Evolutionary conservation across 2,797 vertebrate species (phyloP).

Genomic region (Craterocephalus amniculus): DNA sequence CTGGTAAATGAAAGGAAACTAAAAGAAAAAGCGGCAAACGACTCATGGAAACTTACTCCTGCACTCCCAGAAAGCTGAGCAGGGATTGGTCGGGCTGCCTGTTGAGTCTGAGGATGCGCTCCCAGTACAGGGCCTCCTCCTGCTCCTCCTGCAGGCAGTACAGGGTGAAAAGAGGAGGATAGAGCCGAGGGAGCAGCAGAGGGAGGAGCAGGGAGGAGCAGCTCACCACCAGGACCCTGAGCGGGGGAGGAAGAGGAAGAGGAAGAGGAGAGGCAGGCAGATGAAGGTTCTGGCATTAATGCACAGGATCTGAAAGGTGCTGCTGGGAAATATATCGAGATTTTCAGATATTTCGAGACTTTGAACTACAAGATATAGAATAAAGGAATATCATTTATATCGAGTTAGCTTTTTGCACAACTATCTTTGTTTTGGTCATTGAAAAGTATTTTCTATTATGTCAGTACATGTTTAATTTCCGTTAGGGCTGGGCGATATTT

Average conservation of each 20-base stretch:
- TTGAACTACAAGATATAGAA: no score
- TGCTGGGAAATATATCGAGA: no score
- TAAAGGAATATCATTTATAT: no score
- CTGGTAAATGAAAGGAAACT: background rate
- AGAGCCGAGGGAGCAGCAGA: slow-evolving; percentile 93
- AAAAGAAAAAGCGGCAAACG: no score
- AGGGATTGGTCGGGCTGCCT: slow-evolving; percentile 93
- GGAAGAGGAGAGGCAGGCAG: slow-evolving; percentile 51
- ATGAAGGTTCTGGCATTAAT: background rate
- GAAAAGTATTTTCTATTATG: no score
- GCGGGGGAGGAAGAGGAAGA: slow-evolving; percentile 85
- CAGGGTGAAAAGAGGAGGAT: slow-evolving; percentile 95
- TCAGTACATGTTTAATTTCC: no score
- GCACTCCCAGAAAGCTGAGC: slow-evolving; percentile 92
- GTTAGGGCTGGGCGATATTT: no score
- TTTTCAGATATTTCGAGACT: no score
- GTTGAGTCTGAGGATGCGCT: slow-evolving; percentile 92
- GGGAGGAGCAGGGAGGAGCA: slow-evolving; percentile 92
- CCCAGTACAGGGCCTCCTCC: slow-evolving; percentile 93
- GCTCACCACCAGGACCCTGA: slow-evolving; percentile 89
- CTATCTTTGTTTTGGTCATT: no score
- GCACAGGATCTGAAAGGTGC: background rate
- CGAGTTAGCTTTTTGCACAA: no score
- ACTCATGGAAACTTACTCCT: slow-evolving; percentile 82
- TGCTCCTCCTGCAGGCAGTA: slow-evolving; percentile 94